Percentiles rank a stretch among this genome's conserved stretches.
phyloP scores from a whole-genome alignment of 2,797 vertebrate species.

The Microctenopoma steveboyesi region DNA sequence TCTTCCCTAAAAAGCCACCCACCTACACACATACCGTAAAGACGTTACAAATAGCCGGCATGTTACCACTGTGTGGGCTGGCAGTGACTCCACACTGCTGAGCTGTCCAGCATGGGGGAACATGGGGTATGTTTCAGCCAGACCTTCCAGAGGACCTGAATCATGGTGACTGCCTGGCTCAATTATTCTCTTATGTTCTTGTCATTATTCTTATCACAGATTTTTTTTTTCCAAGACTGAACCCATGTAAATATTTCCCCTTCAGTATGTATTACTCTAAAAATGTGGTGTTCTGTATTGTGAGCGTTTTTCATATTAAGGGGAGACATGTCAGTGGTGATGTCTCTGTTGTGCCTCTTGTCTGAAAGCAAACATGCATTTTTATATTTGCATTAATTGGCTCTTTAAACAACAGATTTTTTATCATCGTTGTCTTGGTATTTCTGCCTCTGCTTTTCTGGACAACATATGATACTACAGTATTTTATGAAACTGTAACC shows the following conservation, averaged over 20 bases:
- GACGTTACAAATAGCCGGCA: conserved; percentile 41
- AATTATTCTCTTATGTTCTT: conserved; percentile 1
- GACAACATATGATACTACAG: background rate
- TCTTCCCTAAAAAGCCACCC: conserved; percentile 33
- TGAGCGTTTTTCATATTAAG: background rate
- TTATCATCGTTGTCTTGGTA: background rate
- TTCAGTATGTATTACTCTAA: background rate
- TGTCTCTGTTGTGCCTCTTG: background rate
- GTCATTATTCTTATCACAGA: background rate
- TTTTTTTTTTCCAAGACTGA: background rate
- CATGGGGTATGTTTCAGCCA: conserved; percentile 24
- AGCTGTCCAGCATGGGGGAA: conserved; percentile 37
- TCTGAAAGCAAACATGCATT: background rate
- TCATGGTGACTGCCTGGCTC: conserved; percentile 23
- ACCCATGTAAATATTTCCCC: background rate
- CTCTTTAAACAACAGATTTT: background rate
- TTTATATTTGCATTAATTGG: background rate
- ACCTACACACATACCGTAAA: conserved; percentile 53
- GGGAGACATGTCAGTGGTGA: background rate
- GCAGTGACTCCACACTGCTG: conserved; percentile 60
- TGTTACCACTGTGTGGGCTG: conserved; percentile 57
- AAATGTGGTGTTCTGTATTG: background rate
- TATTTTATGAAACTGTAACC: background rate
- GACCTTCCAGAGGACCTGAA: conserved; percentile 60
- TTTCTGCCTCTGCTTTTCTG: background rate